Base-by-base conservation (phyloP, 1,140 invertebrate genomes). In the Nephotettix cincticeps region DNA sequence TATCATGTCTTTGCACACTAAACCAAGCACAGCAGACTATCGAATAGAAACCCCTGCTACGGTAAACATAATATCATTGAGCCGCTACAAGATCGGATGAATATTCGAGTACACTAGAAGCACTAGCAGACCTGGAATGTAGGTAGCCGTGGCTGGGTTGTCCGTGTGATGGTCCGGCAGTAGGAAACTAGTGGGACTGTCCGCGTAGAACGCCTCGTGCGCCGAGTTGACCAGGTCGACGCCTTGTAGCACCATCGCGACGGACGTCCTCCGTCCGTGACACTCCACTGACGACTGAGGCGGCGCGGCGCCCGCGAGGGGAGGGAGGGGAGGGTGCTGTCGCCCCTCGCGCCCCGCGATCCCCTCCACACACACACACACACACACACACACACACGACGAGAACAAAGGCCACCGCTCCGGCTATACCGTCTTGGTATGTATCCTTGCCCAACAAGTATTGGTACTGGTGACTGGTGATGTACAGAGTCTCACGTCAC, bases 131-230 rank as follows among this genome's bases (percentile, higher is more conserved):
- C 70, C 70, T 71, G 70, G 43, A 1, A 71, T 4, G 28, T 56
- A 71, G 9, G 70, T 43, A 36, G 32, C 32, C 13, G 69, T 47
- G n/a, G 70, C 51, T 6, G 32, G 32, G 30, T 69, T 69, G 36
- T 69, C 67, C 28, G 70, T 51, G 43, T 29, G 51, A 32, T 56
- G 47, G 19, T 71, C 73, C 0, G 69, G 66, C 25, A 74, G 36
- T n/a, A 75, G 61, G 68, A 73, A 75, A 17, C 72, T 27, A 36
- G 70, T 56, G 27, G 69, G 72, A 21, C 71, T 74, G 65, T 75
- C 74, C 27, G 76, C 76, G 63, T 77, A 78, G 69, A 79, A 79
- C 19, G 77, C 75, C 69, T 79, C 78, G 45, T 76, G 77, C 45
- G 76, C 75, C 23, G 78, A 74, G 54, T 73, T 77, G 29, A 76